Conservation (phyloP, 1,140 invertebrate species). For the Phortica variegata region DNA sequence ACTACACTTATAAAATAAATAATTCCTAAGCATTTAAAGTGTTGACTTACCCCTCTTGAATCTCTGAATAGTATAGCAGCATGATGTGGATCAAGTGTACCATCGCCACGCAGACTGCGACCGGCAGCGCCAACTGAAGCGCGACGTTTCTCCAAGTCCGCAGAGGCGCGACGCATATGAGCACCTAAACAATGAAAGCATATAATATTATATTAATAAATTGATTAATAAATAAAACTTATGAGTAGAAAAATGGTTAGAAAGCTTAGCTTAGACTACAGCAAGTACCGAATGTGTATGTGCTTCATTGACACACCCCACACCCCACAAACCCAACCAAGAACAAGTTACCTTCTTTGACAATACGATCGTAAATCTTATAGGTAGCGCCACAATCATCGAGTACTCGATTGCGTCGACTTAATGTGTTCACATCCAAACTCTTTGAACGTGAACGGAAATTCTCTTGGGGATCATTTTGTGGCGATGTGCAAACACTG, state of each 20-base stretch:
- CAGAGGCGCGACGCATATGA: constrained; percentile 70
- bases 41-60: constrained; percentile 79
- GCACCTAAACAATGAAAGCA: constrained; percentile 61
- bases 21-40: neutral
- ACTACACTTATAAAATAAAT: neutral
- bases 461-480: constrained; percentile 62
- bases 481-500: constrained; percentile 57
- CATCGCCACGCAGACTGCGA: constrained; percentile 53
- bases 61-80: constrained; percentile 86
- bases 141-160: constrained; percentile 72
- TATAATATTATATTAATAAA: neutral
- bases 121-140: constrained; percentile 69
- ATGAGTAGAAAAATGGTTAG: neutral
- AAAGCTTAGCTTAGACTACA: constrained; percentile 6
- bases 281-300: constrained; percentile 43
- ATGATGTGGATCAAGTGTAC: constrained; percentile 75
- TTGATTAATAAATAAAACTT: neutral
- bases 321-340: too few relatives aligned
- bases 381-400: constrained; percentile 78
- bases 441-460: constrained; percentile 76
- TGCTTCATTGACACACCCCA: too few relatives aligned
- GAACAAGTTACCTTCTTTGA: constrained; percentile 71
- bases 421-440: constrained; percentile 66
- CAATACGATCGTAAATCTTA: constrained; percentile 75
- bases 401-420: constrained; percentile 56